Evolutionary conservation across 2,797 vertebrate species (phyloP).

Genomic region (Sebastes vulpes): DNA sequence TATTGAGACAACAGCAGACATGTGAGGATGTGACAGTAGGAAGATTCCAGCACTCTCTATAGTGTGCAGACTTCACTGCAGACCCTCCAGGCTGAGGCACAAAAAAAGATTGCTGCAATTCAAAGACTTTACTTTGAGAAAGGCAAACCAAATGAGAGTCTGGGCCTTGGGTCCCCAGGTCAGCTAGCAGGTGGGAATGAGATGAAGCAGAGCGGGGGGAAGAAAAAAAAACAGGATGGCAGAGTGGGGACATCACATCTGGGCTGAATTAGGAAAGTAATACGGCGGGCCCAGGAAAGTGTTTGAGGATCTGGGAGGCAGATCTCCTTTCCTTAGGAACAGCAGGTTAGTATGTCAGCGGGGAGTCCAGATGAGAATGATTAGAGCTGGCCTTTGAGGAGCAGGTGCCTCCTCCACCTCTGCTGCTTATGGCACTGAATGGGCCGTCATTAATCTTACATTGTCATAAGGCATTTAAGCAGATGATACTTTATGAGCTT

Average conservation of each 20-base stretch:
- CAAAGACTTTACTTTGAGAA: conserved; percentile 83
- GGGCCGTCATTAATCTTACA: conserved; percentile 81
- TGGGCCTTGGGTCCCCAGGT: conserved; percentile 77
- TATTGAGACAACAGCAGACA: conserved; percentile 72
- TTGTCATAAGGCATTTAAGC: conserved; percentile 78
- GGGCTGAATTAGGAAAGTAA: conserved; percentile 93
- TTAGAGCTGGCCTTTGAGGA: conserved; percentile 88
- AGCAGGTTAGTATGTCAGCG: conserved; percentile 89
- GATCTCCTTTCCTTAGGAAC: conserved; percentile 86
- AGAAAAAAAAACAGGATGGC: conserved; percentile 71
- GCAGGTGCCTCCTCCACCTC: conserved; percentile 85
- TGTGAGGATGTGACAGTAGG: conserved; percentile 52
- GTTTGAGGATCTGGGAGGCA: conserved; percentile 86
- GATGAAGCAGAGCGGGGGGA: conserved; percentile 78
- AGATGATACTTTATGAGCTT: conserved; percentile 75
- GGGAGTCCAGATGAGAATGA: conserved; percentile 92
- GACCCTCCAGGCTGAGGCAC: conserved; percentile 71
- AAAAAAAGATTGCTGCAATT: conserved; percentile 66
- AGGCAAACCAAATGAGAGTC: conserved; percentile 82
- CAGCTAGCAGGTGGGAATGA: conserved; percentile 88
- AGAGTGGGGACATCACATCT: conserved; percentile 83
- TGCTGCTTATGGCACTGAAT: conserved; percentile 66
- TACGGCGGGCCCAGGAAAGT: conserved; percentile 87
- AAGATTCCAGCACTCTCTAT: conserved; percentile 57
- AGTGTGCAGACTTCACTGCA: conserved; percentile 62